These are phyloP conservation scores for Plutomurus gul DNA, from an alignment of 1,140 invertebrate genomes.

Conservation along the genomic window DNA sequence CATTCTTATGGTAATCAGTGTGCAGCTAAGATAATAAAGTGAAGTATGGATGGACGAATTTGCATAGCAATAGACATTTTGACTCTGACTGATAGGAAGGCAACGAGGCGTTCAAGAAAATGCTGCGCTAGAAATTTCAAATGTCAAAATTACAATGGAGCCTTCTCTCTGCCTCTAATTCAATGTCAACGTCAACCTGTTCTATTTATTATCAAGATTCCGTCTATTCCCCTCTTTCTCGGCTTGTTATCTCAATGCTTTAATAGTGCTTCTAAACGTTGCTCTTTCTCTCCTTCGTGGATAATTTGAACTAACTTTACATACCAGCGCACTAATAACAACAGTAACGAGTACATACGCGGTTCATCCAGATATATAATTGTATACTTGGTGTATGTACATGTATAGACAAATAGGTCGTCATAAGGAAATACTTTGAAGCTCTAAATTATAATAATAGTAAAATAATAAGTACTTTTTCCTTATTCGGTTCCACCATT, in stretches of 20 bases:
- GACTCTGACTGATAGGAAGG: background rate
- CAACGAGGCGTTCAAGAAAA: background rate
- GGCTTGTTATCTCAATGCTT: background rate
- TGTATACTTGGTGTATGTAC: background rate
- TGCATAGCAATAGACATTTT: conserved; percentile 10
- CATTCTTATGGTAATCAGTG: background rate
- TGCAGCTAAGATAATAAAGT: too few relatives aligned
- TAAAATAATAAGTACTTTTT: conserved; percentile 11
- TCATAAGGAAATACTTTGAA: background rate
- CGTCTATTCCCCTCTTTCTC: background rate
- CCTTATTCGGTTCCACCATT: background rate
- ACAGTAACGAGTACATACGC: too few relatives aligned
- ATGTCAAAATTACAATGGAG: background rate
- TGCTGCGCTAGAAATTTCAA: background rate
- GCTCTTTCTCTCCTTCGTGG: too few relatives aligned
- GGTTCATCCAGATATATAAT: too few relatives aligned
- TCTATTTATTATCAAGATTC: conserved; percentile 11
- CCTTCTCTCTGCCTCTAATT: background rate
- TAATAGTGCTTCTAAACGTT: background rate
- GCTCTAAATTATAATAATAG: background rate
- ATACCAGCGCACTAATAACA: too few relatives aligned
- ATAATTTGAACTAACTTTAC: too few relatives aligned
- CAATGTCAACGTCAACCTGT: conserved; percentile 16
- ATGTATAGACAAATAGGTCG: background rate
- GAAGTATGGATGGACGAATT: background rate